Base-by-base conservation (phyloP, 2,113 vertebrate genomes). In the Carassius carassius region DNA sequence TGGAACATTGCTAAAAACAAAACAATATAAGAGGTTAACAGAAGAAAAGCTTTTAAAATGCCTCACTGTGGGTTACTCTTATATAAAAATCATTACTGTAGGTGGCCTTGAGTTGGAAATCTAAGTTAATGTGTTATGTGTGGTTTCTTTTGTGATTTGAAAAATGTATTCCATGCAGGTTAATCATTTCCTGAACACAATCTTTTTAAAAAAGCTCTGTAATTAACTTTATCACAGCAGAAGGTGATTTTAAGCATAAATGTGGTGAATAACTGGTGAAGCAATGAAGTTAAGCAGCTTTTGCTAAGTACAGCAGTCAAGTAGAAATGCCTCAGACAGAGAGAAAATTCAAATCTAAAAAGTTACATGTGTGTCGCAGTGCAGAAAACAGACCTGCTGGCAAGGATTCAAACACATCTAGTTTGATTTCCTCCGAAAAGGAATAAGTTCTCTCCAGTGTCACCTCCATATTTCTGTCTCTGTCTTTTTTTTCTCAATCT, bases 401-500 rank as follows among this genome's bases (percentile, higher is more conserved):
- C 11, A 44, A 73, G 23, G 19, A 65, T 14, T 81, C 78, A 65
- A 81, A 11, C 62, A 23, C 62, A 32, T 67, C 63, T 12, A 12
- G 4, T 82, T 82, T 82, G 17, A 72, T 70, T 56, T 82, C 29
- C 25, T 37, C 5, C 9, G 44, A 82, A 81, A 82, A 14, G 2
- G 49, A 35, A 70, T 72, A 5, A 5, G 12, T 89, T 56, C 19
- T 25, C 82, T 74, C 60, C 58, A 72, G 56, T 51, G 29, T 21
- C 60, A 62, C 54, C 60, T 80, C 73, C n/a, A 32, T 78, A 67
- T 77, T 83, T 58, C 21, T 54, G 12, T 56, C 32, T 83, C 14
- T 8, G 54, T 60, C 74, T 88, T 25, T 76, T 76, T 83, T 63
- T 37, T 78, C 73, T 82, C 73, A 74, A 37, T 85, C 56, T 82